These are phyloP conservation scores for Hypselothyrea guttata DNA, from an alignment of 2,888 invertebrate genomes.

Conservation along the genomic window DNA sequence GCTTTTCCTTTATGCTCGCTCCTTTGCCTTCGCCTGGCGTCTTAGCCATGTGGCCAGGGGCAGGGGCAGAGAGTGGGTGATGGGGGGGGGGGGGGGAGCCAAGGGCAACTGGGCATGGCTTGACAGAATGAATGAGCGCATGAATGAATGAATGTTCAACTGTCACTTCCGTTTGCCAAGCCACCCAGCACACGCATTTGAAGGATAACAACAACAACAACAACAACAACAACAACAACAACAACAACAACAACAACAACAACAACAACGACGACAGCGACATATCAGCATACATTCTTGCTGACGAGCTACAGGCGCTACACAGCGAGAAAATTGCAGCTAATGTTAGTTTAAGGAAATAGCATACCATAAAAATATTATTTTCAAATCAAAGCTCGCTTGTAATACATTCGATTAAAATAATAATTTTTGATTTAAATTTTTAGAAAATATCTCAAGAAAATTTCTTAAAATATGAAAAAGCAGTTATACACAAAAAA, in stretches of 20 bases:
- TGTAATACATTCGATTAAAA: no score
- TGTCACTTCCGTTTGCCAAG: slow-evolving; percentile 68
- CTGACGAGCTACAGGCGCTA: slow-evolving; percentile 34
- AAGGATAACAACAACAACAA: slow-evolving; percentile 6
- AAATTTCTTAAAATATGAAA: no score
- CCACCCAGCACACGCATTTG: slow-evolving; percentile 41
- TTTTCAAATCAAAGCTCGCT: no score
- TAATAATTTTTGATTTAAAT: no score
- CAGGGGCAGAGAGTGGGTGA: no score
- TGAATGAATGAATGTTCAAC: slow-evolving; percentile 74
- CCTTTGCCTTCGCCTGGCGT: slow-evolving; percentile 33
- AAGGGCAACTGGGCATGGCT: slow-evolving; percentile 27
- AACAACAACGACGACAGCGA: slow-evolving; percentile 16
- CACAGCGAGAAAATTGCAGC: neutral
- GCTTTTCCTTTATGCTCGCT: slow-evolving; percentile 71
- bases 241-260: slow-evolving; percentile 8
- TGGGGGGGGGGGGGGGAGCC: neutral
- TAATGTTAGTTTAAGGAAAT: no score
- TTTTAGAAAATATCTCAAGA: no score
- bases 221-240: slow-evolving; percentile 17
- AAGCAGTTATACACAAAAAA: no score
- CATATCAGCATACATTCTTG: slow-evolving; percentile 57
- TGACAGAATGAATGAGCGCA: slow-evolving; percentile 41
- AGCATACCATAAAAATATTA: no score
- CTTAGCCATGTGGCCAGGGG: slow-evolving; percentile 8